Evolutionary conservation across 2,113 vertebrate genomes (phyloP), one percentile per base, ranked within the genome.

Genomic region (Eudyptes chrysolophus): DNA sequence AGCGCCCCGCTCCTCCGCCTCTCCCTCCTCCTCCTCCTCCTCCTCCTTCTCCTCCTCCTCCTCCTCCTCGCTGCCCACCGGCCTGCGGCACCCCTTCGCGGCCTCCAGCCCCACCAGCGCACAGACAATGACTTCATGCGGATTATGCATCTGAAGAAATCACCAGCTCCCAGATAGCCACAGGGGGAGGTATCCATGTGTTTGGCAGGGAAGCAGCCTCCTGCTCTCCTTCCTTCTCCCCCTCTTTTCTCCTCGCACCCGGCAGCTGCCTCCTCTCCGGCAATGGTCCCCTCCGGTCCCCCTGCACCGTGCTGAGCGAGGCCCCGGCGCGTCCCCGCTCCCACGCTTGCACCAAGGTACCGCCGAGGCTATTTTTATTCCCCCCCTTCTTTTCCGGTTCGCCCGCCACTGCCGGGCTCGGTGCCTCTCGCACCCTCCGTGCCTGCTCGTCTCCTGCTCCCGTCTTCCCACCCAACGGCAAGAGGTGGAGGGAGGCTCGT

Each of bases 181-280:
- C 89, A 61, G 89, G 94, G 96, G 92, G 94, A 95, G 95, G 95
- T 80, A 86, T 94, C 96, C 97, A 97, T 97, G 97, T 95, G 92
- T 79, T 96, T 94, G 97, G 97, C 96, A 82, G 75, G 66, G 94
- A 90, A 90, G 88, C 92, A 92, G 94, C 80, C 68, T 90, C 85
- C 88, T 5, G 92, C 94, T 90, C 89, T 71, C 91, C 78, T 87
- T 26, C 93, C 94, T 80, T 74, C 87, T 83, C 86, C 95, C 79
- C 83, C 52, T 82, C 80, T 75, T 44, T 38, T 34, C 92, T 79
- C 88, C 88, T 30, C 70, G 54, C 95, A 64, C 74, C 93, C 92
- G 30, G 66, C 94, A 84, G 93, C 96, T 74, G 90, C 94, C 89
- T 91, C 62, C 89, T 95, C 90, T 30, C 92, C 71, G 13, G 58